Base-by-base conservation (phyloP, 2,113 vertebrate species). In the Prietella phreatophila region DNA sequence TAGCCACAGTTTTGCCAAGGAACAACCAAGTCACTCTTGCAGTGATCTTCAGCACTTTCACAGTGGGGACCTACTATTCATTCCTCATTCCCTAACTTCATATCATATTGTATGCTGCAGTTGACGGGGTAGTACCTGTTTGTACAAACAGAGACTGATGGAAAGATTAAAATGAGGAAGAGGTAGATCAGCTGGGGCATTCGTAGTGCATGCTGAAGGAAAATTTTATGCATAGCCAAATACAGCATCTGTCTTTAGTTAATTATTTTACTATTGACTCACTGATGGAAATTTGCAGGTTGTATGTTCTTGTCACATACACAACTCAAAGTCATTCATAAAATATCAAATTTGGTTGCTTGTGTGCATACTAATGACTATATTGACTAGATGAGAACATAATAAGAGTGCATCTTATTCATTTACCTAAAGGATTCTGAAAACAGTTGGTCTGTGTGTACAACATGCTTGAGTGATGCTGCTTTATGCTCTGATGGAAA, bases 341-440 rank as follows among this genome's bases (percentile, higher is more conserved):
- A 19, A 69, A 47, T 30, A 27, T 30, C 2, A 36, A 20, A 6
- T 53, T 47, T 50, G 55, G 2, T 19, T 60, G 69, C 14, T 55
- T 17, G 20, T 75, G 84, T n/a, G 15, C 13, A 60, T 25, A 53
- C 17, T 7, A 39, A 84, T 36, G 10, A 69, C 2, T 27, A 20
- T 47, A 30, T 33, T 69, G 30, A 47, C 42, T 47, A 47, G 6
- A 7, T 47, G 6, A n/a, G n/a, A n/a, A n/a, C n/a, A n/a, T 42
- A 15, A 11, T 36, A 56, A 25, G 6, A n/a, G 33, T 25, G 1
- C 33, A 39, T 69, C 50, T 63, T 50, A 39, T 69, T 81, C 13
- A 65, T 88, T 83, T 73, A 84, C 53, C 55, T 36, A 80, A 55
- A 39, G 39, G 50, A 19, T 90, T 85, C 60, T 69, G 58, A 73